Base-by-base conservation (phyloP, 2,113 vertebrate genomes). In the Thryonomys swinderianus region DNA sequence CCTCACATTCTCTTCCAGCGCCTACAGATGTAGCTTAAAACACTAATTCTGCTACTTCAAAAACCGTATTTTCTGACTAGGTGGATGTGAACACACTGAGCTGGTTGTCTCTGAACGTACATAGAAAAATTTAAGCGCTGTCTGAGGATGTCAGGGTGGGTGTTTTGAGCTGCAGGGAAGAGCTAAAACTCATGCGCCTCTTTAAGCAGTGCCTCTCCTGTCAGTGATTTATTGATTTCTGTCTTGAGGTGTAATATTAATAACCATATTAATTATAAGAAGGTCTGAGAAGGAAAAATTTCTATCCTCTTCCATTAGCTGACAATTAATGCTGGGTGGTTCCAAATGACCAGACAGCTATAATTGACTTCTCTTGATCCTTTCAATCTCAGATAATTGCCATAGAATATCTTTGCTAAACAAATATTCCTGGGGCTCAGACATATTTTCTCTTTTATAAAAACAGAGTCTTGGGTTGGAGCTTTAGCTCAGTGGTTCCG, bases 231-330 rank as follows among this genome's bases (percentile, higher is more conserved):
- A 91, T 94, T 92, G 83, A 90, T 97, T 87, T 91, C 88, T 89
- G 85, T 87, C 95, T 87, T 62, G 53, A 95, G 18, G 2, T 71
- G 78, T 89, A 87, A 86, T 89, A 89, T 91, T 91, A 92, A 95
- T 93, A 82, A 59, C 69, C 53, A 73, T 84, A 88, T 96, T 95
- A 97, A 97, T 95, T 95, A 88, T 64, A 85, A 92, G 66, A 79
- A 85, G 45, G 3, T 86, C 88, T 86, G 57, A 96, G 73, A 88
- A 96, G 80, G 82, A 61, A 93, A 96, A 95, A 34, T 94, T 95
- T 96, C 91, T 96, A 93, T 89, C 86, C 91, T 95, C 83, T 89
- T 86, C 83, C 48, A 81, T 96, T 87, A 97, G 74, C 86, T 95
- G 89, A 86, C 62, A 76, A 61, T 88, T 90, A 94, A 80, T 64